Conservation (phyloP, 2,113 vertebrate genomes). For the Dryoscopus gambensis region DNA sequence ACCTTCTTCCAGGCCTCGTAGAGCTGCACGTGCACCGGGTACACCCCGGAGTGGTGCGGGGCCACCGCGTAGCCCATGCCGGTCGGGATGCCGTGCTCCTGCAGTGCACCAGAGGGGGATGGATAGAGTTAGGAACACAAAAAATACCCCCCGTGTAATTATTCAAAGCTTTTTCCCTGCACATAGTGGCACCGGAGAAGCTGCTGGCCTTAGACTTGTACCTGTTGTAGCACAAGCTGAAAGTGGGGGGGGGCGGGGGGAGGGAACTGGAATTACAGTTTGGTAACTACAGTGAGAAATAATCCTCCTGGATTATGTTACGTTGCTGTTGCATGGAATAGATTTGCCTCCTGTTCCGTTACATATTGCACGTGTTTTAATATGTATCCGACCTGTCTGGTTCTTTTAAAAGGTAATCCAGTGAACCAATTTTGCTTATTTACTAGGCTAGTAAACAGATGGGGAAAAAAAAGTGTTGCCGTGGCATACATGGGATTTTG, state of each 20-base stretch:
- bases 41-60: slow-evolving; percentile 95
- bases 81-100: slow-evolving; percentile 91
- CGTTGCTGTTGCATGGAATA: neutral
- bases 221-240: neutral
- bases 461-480: neutral
- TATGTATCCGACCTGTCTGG: neutral
- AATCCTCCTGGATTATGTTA: neutral
- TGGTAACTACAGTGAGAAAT: neutral
- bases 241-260: neutral
- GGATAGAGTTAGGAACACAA: neutral
- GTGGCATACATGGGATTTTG: neutral
- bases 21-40: slow-evolving; percentile 92
- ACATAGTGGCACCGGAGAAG: neutral
- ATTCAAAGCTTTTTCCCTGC: neutral
- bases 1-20: slow-evolving; percentile 95
- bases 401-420: neutral
- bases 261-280: neutral
- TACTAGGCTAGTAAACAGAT: neutral
- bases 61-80: slow-evolving; percentile 94
- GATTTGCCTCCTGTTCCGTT: neutral
- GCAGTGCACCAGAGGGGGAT: neutral
- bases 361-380: neutral
- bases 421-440: neutral
- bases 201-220: neutral
- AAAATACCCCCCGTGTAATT: fast-evolving